Percentiles rank a stretch among this genome's conserved stretches.
These are phyloP conservation scores for Argopecten irradians DNA, from an alignment of 1,140 invertebrate species.

Conservation along the genomic window DNA sequence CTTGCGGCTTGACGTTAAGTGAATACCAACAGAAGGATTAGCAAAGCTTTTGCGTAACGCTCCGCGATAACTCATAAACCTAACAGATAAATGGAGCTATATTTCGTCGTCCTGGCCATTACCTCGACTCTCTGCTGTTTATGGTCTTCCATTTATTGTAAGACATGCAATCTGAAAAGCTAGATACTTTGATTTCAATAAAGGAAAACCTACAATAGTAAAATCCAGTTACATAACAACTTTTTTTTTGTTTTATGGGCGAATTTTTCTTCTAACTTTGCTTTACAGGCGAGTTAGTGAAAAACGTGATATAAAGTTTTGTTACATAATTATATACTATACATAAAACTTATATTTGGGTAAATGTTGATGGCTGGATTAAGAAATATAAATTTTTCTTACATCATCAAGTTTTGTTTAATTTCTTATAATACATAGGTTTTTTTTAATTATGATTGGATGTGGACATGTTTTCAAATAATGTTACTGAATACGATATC, in stretches of 20 bases:
- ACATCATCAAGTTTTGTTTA: no score
- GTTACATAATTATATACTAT: background rate
- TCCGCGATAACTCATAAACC: background rate
- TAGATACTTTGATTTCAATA: slow-evolving; percentile 23
- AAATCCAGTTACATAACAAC: background rate
- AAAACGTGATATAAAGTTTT: background rate
- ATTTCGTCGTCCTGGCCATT: background rate
- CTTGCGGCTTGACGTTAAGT: background rate
- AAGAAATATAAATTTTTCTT: no score
- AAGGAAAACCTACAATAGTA: background rate
- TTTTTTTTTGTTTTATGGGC: background rate
- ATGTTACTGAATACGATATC: no score
- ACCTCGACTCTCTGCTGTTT: background rate
- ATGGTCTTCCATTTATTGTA: background rate
- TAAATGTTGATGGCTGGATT: no score
- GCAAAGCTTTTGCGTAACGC: background rate
- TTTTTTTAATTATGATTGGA: no score
- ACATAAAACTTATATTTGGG: background rate
- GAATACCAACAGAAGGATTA: background rate
- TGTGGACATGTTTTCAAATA: no score
- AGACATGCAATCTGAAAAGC: background rate
- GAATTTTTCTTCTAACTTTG: background rate
- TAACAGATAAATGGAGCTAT: background rate
- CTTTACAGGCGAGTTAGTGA: background rate
- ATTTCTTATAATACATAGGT: no score